Base-by-base conservation (phyloP, 2,888 invertebrate species). In the Polymixis flavicincta region DNA sequence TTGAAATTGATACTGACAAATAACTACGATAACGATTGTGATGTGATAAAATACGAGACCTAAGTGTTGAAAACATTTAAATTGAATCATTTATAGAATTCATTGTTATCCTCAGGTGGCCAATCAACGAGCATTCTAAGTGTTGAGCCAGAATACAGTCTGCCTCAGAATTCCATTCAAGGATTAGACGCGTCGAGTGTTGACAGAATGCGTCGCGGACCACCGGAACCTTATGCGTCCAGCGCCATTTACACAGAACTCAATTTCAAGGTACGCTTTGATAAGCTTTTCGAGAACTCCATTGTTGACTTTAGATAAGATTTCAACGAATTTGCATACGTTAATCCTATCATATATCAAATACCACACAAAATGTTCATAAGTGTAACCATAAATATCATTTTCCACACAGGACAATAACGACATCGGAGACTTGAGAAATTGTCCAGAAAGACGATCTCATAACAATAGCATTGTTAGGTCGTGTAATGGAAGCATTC, bases 191-290 rank as follows among this genome's bases (percentile, higher is more conserved):
- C 90, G 28, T 93, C 94, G 71, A 96, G 96, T 86, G 95, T 95
- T 60, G 96, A 96, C 85, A 92, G 96, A 90, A 90, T 96, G 83
- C 92, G 95, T 68, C 93, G 96, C 74, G 93, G 93, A 78, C 96
- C 96, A 83, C 96, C 96, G 80, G 96, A 96, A 89, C 96, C 96
- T 70, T 96, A 96, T 89, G 96, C 96, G 54, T 96, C 96, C 74
- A 96, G 92, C 88, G 96, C 96, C 90, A 96, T 96, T 94, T 96
- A 96, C 95, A 96, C 96, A 86, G 96, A 96, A 93, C 96, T 96
- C 92, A 96, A 96, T 92, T 96, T 95, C 93, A 96, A 96, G 96
- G 96, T 96, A 95, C 80, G 85, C 83, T 79, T 81, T 89, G 95
- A 96, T 96, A 96, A 95, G 92, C 88, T 88, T 90, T 92, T 90